Base-by-base conservation (phyloP, 2,113 vertebrate genomes). In the Hyperopisus bebe region DNA sequence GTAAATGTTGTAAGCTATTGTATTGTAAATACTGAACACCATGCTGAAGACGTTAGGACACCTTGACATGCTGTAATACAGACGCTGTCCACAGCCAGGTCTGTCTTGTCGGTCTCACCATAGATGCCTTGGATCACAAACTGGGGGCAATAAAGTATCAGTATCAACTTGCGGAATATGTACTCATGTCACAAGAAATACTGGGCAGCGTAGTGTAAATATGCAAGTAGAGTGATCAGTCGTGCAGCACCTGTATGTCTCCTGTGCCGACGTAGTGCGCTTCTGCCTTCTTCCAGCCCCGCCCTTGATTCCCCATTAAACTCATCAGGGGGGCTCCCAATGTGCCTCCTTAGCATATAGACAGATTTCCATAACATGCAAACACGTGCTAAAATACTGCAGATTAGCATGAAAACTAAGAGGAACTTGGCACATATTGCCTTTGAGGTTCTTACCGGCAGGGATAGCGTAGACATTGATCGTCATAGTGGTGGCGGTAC, bases 11-110 rank as follows among this genome's bases (percentile, higher is more conserved):
- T 70, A 66, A 27, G 19, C 27, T n/a, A 44, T 13, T 21, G 5
- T 55, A 6, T 24, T 5, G 31, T 44, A 9, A 24, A 77, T 35
- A 66, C 55, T 15, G 24, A 88, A 46, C 2, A 1, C 15, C n/a
- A n/a, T 13, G 8, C 15, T 70, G 19, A 66, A 66, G n/a, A 2
- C 2, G 46, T 90, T 88, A 17, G 19, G 93, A 94, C 88, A 97
- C 97, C 95, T 90, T 84, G 90, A 92, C 97, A 97, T 83, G 90
- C 84, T 90, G 89, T 88, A 8, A 97, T 92, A 90, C 95, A 96
- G 27, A 97, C 93, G 3, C 94, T 94, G 93, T 97, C 96, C 86
- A 97, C 92, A 2, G 96, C 97, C 87, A 97, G 94, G 17, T 97
- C 96, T 6, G 96, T 96, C 91, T 95, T 0, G 1, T 42, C 1